These are phyloP conservation scores for Perognathus longimembris DNA, from an alignment of 2,113 vertebrate species.

Conservation along the genomic window DNA sequence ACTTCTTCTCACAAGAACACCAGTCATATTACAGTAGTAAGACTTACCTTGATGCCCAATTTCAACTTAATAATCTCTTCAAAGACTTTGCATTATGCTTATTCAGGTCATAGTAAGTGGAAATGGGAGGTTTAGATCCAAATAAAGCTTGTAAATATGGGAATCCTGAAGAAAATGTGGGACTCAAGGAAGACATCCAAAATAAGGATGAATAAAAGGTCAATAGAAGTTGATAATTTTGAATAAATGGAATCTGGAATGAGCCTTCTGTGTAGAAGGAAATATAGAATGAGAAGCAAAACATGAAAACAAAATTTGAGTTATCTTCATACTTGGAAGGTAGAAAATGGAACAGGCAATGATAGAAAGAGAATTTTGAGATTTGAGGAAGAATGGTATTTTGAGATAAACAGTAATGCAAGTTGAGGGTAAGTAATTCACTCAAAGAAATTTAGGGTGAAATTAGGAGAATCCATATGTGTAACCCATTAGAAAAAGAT, in stretches of 20 bases:
- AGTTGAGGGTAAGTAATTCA: background rate
- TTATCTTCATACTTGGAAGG: background rate
- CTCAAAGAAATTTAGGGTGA: background rate
- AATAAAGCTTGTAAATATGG: too few species aligned
- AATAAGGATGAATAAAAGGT: background rate
- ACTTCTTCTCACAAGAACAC: background rate
- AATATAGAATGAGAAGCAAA: background rate
- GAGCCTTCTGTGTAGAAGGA: background rate
- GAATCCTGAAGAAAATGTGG: background rate
- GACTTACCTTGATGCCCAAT: background rate
- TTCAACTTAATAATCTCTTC: background rate
- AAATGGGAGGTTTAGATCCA: fast-evolving
- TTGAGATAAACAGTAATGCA: background rate
- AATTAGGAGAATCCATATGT: background rate
- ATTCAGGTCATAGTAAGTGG: too few species aligned
- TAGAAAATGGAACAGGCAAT: background rate
- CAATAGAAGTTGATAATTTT: background rate
- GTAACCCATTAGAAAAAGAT: background rate
- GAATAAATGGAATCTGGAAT: background rate
- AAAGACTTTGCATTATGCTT: too few species aligned
- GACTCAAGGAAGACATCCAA: background rate
- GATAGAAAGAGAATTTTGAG: background rate
- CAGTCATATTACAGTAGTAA: background rate
- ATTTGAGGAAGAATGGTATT: background rate
- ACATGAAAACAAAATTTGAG: background rate